A percentile compares a stretch with the other conserved stretches of the same genome.
Conservation (phyloP, 2,888 invertebrate species). For the Cantharis lateralis region DNA sequence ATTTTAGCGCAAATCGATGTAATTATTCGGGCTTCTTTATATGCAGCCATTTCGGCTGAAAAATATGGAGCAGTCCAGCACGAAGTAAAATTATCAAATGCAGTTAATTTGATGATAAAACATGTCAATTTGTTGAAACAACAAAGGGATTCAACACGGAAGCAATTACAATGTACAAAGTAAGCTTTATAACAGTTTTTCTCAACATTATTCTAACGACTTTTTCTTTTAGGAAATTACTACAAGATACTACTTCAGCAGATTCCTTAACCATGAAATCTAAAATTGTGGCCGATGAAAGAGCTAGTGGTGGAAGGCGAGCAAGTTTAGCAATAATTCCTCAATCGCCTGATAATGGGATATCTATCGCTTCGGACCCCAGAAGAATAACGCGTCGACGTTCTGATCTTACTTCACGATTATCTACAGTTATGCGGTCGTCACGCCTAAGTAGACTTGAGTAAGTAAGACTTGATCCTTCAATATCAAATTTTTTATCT, state of each 20-base stretch:
- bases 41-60: conserved; percentile 51
- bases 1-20: conserved; percentile 58
- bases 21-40: conserved; percentile 48
- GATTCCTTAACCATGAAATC: conserved; percentile 31
- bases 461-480: conserved; percentile 40
- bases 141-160: conserved; percentile 60
- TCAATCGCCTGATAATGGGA: conserved; percentile 49
- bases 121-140: conserved; percentile 64
- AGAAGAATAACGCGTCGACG: conserved; percentile 48
- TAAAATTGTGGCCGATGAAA: conserved; percentile 11
- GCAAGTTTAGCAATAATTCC: conserved; percentile 62
- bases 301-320: conserved; percentile 55
- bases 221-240: conserved; percentile 45
- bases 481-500: background rate
- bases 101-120: conserved; percentile 62
- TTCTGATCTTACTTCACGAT: conserved; percentile 48
- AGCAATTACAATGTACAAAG: conserved; percentile 64
- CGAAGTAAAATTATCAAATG: conserved; percentile 61
- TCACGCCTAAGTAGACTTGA: conserved; percentile 56
- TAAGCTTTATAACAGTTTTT: conserved; percentile 38
- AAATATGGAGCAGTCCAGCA: conserved; percentile 63
- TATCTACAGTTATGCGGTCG: conserved; percentile 43
- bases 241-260: conserved; percentile 46
- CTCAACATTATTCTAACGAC: background rate
- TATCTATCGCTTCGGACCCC: conserved; percentile 15